Evolutionary conservation across 2,797 vertebrate genomes (phyloP), one percentile per base, ranked within the genome.

Genomic region (Heliangelus exortis): DNA sequence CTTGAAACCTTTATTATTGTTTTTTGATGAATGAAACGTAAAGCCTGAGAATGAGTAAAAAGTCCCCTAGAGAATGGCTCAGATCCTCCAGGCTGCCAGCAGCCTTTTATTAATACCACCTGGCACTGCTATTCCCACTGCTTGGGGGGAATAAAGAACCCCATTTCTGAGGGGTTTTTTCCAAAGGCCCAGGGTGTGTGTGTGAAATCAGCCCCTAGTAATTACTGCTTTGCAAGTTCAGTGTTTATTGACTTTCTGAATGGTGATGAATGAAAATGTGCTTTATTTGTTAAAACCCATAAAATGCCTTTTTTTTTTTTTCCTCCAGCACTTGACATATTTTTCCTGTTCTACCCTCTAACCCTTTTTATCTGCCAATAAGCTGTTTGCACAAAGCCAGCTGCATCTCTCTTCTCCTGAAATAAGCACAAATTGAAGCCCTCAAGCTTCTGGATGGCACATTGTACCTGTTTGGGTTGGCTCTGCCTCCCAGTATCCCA

Each of bases 21-120:
- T n/a, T 75, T 78, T 66, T 91, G 72, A 95, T 95, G 90, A 95
- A 95, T 91, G 92, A 82, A 90, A 91, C 83, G 80, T 47, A 11
- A 87, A 92, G 54, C n/a, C 14, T 74, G 84, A 65, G 74, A 72
- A 90, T 23, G 61, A 67, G 36, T 58, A 19, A 65, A 58, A 89
- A 53, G 53, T 33, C 55, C 85, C 4, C 2, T 23, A 34, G 78
- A 88, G 80, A 93, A 51, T 15, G 9, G 55, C 73, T 76, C 54
- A 45, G 66, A 55, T 93, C 51, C 61, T 82, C 14, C 26, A 18
- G 75, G 86, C 68, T 62, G 50, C 22, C 59, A 80, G 63, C 72
- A 75, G 83, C 61, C 23, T 86, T 78, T 94, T 81, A 76, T 83
- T 84, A 47, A 95, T 80, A 78, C 74, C 55, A 73, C 48, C 65